These are phyloP conservation scores for Ophion ventricosus DNA, from an alignment of 2,888 invertebrate species.

Conservation along the genomic window DNA sequence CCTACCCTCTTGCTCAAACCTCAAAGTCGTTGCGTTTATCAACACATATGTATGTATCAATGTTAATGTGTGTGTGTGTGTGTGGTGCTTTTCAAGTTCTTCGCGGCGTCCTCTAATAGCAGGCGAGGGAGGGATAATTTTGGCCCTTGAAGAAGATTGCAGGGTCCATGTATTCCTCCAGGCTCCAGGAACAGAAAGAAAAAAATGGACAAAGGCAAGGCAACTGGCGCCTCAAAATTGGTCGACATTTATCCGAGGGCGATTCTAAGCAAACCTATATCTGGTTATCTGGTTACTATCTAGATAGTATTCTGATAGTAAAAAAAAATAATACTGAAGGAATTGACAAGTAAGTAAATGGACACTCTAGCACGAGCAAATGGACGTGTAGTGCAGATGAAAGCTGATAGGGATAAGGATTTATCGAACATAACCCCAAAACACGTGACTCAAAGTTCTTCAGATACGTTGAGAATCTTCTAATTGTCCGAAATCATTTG, in stretches of 20 bases:
- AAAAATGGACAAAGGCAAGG: slow-evolving; percentile 48
- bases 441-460: background rate
- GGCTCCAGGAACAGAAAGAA: no score
- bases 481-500: background rate
- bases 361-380: no score
- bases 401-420: no score
- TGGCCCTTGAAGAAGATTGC: slow-evolving; percentile 54
- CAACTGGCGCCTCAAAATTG: slow-evolving; percentile 62
- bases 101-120: slow-evolving; percentile 20
- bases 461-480: background rate
- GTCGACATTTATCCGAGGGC: slow-evolving; percentile 41
- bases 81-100: slow-evolving; percentile 9
- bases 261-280: slow-evolving; percentile 19
- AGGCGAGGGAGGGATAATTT: slow-evolving; percentile 54
- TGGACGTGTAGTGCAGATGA: no score
- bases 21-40: slow-evolving; percentile 1
- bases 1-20: slow-evolving; percentile 6
- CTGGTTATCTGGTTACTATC: no score
- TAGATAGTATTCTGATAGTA: no score
- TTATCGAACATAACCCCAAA: no score
- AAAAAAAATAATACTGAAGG: no score
- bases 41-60: background rate
- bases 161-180: slow-evolving; percentile 38
- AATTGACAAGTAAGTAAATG: no score
- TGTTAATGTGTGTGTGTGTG: no score